Conservation (phyloP, 2,113 vertebrate genomes). For the Epinephelus cyanopodus region DNA sequence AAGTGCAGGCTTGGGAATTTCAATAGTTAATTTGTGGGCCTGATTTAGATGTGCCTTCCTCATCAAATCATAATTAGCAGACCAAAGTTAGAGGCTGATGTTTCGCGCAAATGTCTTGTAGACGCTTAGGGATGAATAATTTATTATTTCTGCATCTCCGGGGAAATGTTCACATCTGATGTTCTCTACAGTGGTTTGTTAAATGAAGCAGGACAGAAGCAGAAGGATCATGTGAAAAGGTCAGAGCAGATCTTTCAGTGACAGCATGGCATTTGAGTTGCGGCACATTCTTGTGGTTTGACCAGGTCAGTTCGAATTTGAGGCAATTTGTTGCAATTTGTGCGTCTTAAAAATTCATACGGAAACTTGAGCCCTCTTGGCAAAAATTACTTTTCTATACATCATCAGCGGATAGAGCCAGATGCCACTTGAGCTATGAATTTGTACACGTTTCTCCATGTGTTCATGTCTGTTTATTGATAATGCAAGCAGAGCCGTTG, state of each 20-base stretch:
- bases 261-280: conserved; percentile 65
- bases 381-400: neutral
- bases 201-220: conserved; percentile 70
- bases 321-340: conserved; percentile 13
- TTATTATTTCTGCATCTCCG: conserved; percentile 60
- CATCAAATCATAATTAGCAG: conserved; percentile 79
- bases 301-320: conserved; percentile 17
- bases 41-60: conserved; percentile 73
- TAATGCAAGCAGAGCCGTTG: conserved; percentile 30
- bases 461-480: conserved; percentile 40
- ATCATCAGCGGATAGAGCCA: neutral
- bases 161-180: conserved; percentile 71
- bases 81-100: conserved; percentile 70
- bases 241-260: conserved; percentile 64
- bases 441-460: conserved; percentile 28
- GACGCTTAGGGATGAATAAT: conserved; percentile 75
- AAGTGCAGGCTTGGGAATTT: conserved; percentile 66
- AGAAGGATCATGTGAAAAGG: conserved; percentile 74
- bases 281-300: conserved; percentile 20
- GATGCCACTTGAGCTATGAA: neutral
- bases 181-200: conserved; percentile 74
- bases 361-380: neutral
- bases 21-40: conserved; percentile 69
- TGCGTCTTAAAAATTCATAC: neutral
- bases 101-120: conserved; percentile 69